Percentiles rank a stretch among this genome's conserved stretches.
Conservation (phyloP, 2,113 vertebrate species). For the Nannospalax galili region DNA sequence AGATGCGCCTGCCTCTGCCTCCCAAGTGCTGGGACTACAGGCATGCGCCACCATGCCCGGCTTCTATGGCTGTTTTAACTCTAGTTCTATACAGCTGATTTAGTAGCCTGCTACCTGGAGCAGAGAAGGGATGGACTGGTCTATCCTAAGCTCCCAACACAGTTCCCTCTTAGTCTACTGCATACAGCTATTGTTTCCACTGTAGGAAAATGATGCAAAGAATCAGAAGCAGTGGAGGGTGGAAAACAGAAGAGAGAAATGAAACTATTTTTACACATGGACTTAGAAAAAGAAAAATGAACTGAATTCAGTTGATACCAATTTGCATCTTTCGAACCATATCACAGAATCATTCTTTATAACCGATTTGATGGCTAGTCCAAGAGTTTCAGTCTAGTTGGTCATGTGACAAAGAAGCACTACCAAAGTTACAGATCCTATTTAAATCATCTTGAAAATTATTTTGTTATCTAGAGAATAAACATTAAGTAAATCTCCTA, state of each 20-base stretch:
- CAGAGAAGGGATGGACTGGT: neutral
- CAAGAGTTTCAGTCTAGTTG: neutral
- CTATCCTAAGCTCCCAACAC: rapidly evolving
- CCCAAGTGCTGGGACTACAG: no score
- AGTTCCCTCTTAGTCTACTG: neutral
- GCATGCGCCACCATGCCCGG: no score
- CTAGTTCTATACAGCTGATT: neutral
- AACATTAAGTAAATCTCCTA: constrained; percentile 20
- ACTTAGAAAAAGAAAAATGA: constrained; percentile 55
- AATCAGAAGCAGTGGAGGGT: neutral
- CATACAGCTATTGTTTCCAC: neutral
- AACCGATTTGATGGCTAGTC: neutral
- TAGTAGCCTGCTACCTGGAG: neutral
- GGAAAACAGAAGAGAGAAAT: constrained; percentile 60
- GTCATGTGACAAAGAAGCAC: neutral
- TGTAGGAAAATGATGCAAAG: constrained; percentile 38
- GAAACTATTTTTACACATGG: constrained; percentile 57
- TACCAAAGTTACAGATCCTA: neutral
- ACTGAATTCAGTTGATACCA: constrained; percentile 45
- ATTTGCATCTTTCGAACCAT: constrained; percentile 58
- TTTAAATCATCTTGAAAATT: constrained; percentile 50
- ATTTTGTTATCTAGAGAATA: constrained; percentile 16
- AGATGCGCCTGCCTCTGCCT: no score
- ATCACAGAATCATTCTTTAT: constrained; percentile 38
- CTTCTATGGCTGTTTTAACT: neutral